A percentile compares a stretch with the other conserved stretches of the same genome.
Evolutionary conservation across 1,140 invertebrate genomes (phyloP).

Genomic region (Brachionus sp.): DNA sequence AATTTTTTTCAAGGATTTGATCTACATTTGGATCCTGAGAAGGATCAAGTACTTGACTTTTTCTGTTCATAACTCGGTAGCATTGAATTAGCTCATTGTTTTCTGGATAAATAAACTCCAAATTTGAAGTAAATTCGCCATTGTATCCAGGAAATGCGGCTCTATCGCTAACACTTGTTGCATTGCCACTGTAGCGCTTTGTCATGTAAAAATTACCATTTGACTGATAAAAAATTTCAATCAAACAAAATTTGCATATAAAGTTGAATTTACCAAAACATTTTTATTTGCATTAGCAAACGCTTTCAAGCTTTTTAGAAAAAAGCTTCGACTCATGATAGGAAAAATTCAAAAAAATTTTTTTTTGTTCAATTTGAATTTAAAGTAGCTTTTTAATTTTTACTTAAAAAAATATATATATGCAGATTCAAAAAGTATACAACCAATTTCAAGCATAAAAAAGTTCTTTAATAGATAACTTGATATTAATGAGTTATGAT

Average conservation of each 20-base stretch:
- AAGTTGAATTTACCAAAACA: background rate
- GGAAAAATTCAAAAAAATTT: background rate
- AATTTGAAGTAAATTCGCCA: slow-evolving; percentile 18
- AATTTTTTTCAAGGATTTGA: background rate
- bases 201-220: background rate
- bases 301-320: background rate
- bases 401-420: background rate
- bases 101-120: slow-evolving; percentile 43
- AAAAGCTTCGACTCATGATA: background rate
- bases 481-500: background rate
- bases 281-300: background rate
- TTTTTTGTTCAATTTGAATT: background rate
- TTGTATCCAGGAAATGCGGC: slow-evolving; percentile 11
- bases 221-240: background rate
- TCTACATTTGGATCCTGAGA: slow-evolving; percentile 31
- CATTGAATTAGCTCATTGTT: slow-evolving; percentile 12
- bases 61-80: slow-evolving; percentile 40
- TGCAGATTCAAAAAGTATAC: background rate
- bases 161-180: slow-evolving; percentile 21
- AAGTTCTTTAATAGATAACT: background rate
- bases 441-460: background rate
- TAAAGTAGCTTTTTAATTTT: background rate
- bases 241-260: background rate
- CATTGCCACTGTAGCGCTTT: background rate
- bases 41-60: slow-evolving; percentile 6